Evolutionary conservation across 2,888 invertebrate species (phyloP).

Genomic region (Nebria salina): DNA sequence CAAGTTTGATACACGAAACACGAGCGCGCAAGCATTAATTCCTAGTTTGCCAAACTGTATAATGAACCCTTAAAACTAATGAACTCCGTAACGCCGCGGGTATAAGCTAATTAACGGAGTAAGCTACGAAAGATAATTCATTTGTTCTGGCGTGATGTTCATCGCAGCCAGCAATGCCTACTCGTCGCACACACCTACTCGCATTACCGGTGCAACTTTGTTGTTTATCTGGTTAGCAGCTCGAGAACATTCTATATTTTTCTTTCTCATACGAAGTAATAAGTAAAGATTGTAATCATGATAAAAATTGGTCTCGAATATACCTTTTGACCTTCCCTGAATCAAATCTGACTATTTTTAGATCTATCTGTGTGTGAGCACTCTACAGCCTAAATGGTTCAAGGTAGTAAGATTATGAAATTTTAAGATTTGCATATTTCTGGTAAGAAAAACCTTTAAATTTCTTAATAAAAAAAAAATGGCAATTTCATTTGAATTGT

Average conservation of each 20-base stretch:
- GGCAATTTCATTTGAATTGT: too few species aligned
- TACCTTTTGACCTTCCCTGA: not conserved
- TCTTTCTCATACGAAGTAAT: too few species aligned
- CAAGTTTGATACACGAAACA: slow-evolving; percentile 43
- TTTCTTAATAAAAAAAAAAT: too few species aligned
- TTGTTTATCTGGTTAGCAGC: not conserved
- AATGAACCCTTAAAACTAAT: slow-evolving; percentile 47
- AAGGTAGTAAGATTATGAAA: too few species aligned
- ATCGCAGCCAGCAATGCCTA: slow-evolving; percentile 3
- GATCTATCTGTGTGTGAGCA: too few species aligned
- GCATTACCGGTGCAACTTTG: not conserved
- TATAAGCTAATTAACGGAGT: slow-evolving; percentile 43
- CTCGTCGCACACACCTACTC: slow-evolving; percentile 4
- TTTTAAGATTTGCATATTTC: too few species aligned
- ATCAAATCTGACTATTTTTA: too few species aligned
- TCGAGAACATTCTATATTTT: too few species aligned
- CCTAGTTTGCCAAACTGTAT: slow-evolving; percentile 46
- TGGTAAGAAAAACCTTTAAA: too few species aligned
- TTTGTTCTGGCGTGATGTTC: slow-evolving; percentile 39
- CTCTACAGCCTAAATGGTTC: too few species aligned
- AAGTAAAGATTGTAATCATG: too few species aligned
- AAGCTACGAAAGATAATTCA: slow-evolving; percentile 42
- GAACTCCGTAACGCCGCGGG: slow-evolving; percentile 44
- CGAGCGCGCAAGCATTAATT: slow-evolving; percentile 38
- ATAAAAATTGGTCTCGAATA: not conserved